A percentile compares a stretch with the other conserved stretches of the same genome.
Evolutionary conservation across 2,113 vertebrate species (phyloP).

Genomic region (Lipotes vexillifer): DNA sequence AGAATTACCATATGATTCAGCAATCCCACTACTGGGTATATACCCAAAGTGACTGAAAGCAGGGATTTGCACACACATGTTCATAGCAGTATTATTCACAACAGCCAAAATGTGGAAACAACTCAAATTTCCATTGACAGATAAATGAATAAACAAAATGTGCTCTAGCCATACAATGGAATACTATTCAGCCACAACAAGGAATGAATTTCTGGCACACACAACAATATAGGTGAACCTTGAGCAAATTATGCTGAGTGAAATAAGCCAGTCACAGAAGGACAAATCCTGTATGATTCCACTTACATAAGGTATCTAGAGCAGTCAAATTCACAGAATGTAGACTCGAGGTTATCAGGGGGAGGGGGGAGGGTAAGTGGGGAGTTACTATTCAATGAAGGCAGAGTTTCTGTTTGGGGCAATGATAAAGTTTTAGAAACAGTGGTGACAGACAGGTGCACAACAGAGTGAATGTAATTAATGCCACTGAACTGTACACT

Average conservation of each 20-base stretch:
- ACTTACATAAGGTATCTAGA: accelerated
- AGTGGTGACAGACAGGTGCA: accelerated
- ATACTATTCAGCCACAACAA: accelerated
- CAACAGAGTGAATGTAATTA: not conserved
- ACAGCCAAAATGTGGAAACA: not conserved
- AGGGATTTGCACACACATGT: accelerated
- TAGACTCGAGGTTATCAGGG: accelerated
- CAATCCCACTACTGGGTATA: accelerated
- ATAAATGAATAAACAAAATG: accelerated
- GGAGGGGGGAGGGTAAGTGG: accelerated
- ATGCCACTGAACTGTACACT: accelerated
- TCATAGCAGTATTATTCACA: not conserved
- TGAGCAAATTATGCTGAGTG: accelerated
- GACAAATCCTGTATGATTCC: accelerated
- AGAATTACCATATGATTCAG: accelerated
- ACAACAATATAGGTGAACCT: accelerated
- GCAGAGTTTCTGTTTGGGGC: not conserved
- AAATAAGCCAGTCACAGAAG: not conserved
- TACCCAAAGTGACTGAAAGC: too few species aligned
- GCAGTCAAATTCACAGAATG: not conserved
- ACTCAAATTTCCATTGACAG: accelerated
- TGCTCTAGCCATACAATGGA: not conserved
- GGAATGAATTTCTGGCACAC: accelerated
- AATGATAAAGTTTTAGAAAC: not conserved
- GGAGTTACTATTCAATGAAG: accelerated